Evolutionary conservation across 1,140 invertebrate genomes (phyloP), one percentile per base, ranked within the genome.

Genomic region (Zaprionus lachaisei): DNA sequence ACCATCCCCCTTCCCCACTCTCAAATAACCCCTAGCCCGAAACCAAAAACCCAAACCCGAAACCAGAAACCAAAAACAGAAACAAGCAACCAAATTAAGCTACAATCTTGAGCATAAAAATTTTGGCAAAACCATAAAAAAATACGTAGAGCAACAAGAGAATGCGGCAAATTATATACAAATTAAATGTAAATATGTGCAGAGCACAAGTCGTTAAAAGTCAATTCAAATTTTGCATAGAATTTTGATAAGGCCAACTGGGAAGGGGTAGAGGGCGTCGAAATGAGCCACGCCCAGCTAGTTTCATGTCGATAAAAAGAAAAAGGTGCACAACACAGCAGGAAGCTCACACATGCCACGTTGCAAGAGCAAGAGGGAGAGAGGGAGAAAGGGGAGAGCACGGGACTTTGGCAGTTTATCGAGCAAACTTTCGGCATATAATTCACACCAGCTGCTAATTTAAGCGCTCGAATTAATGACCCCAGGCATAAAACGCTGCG

Each of bases 361-460:
- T 14, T 7, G 12, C 22, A 26, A 5, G 9, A 22, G 20, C 11
- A 20, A 56, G 20, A 38, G 44, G 3, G 6, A 60, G 5, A 9
- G 9, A 9, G 4, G 12, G 20, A 14, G 2, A 9, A 11, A 34
- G 31, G 26, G 9, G 55, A 2, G 15, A 37, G 34, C n/a, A 9
- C 9, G n/a, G 31, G 22, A 66, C 41, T 63, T 47, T 58, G 73
- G 54, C 73, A 70, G 78, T 89, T 87, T 87, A 87, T 87, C 84
- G 83, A 89, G 83, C 84, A 89, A 84, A 89, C 81, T 90, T 84
- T 79, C 54, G 71, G 80, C 81, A 87, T 83, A 87, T 86, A 86
- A 77, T 87, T 87, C 83, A 89, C 80, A 84, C 80, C 83, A 87
- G 84, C 84, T 89, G 83, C 83, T 89, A 89, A 89, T 87, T 87